Conservation (phyloP, 2,888 invertebrate species). For the Thysanoteuthis rhombus region DNA sequence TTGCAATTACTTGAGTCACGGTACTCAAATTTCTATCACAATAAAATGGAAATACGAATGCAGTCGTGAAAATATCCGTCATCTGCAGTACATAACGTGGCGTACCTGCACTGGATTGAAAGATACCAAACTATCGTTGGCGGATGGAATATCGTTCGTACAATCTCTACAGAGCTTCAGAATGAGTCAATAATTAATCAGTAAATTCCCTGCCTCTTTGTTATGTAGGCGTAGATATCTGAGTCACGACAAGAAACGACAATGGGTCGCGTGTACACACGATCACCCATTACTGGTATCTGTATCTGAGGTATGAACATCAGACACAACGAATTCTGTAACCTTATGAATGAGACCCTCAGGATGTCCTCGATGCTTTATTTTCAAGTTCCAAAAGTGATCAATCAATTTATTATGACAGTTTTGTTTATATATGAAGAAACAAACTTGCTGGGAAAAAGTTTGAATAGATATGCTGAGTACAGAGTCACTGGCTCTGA, state of each 20-base stretch:
- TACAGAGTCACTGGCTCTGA: not conserved
- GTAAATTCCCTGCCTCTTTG: no score
- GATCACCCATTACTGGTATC: not conserved
- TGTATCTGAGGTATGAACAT: not conserved
- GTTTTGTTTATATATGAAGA: not conserved
- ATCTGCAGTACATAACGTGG: no score
- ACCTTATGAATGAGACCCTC: not conserved
- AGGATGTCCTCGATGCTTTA: not conserved
- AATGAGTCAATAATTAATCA: no score
- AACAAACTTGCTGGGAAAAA: not conserved
- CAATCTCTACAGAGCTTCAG: no score
- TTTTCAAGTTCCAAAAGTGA: not conserved
- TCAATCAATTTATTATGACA: not conserved
- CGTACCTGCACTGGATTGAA: no score
- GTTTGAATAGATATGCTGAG: not conserved
- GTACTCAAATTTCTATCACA: no score
- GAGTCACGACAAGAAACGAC: not conserved
- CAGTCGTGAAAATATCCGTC: no score
- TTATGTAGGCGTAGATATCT: not conserved
- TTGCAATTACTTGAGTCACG: no score
- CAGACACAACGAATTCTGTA: not conserved
- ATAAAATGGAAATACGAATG: no score
- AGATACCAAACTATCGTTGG: no score
- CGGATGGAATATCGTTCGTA: no score
- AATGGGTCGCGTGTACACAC: not conserved